These are phyloP conservation scores for Acleris emargana DNA, from an alignment of 2,888 invertebrate species.

Conservation along the genomic window DNA sequence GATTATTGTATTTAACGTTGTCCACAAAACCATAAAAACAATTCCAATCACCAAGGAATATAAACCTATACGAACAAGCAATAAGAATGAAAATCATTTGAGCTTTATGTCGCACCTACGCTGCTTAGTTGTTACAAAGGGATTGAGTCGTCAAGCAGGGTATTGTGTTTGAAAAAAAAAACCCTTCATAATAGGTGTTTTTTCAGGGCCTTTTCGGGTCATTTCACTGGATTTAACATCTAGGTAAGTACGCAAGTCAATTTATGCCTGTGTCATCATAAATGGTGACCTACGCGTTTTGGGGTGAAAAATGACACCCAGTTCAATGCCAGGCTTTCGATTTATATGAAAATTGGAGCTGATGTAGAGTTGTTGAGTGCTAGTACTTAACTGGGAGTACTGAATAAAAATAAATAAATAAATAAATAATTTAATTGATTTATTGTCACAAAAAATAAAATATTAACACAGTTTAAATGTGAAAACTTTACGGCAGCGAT, in stretches of 20 bases:
- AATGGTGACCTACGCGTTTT: too few relatives aligned
- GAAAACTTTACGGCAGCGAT: too few relatives aligned
- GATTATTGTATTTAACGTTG: conserved; percentile 9
- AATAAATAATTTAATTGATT: too few relatives aligned
- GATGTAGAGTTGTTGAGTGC: too few relatives aligned
- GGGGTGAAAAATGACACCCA: too few relatives aligned
- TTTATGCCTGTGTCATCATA: too few relatives aligned
- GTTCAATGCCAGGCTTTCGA: too few relatives aligned
- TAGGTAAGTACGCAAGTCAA: conserved; percentile 3
- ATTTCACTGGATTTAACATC: conserved; percentile 24
- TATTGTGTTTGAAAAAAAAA: conserved; percentile 25
- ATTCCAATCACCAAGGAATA: not conserved
- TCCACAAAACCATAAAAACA: conserved; percentile 1
- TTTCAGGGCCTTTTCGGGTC: conserved; percentile 19
- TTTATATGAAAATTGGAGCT: too few relatives aligned
- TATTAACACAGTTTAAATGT: too few relatives aligned
- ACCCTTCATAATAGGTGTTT: conserved; percentile 30
- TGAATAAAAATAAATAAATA: too few relatives aligned
- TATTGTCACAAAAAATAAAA: too few relatives aligned
- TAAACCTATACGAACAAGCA: not conserved
- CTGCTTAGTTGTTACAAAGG: not conserved
- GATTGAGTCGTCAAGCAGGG: conserved; percentile 22
- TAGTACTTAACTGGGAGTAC: too few relatives aligned
- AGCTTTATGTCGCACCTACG: not conserved
- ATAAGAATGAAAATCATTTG: not conserved